phyloP scores from a whole-genome alignment of 2,113 vertebrate species.

The Echinops telfairi region DNA sequence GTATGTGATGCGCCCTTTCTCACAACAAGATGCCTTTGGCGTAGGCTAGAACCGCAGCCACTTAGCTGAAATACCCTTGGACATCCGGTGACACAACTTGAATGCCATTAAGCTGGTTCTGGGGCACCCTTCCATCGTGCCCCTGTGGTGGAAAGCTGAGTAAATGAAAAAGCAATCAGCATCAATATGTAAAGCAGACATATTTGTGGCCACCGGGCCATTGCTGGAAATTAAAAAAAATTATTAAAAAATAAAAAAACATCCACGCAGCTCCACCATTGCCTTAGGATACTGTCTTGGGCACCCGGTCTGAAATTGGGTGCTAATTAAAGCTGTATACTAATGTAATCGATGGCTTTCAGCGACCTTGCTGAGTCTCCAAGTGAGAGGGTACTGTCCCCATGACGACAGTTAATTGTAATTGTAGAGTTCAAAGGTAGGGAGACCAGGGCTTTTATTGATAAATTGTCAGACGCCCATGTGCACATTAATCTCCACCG shows the following conservation, averaged over 20 bases:
- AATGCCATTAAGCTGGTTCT: constrained; percentile 54
- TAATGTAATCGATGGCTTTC: background rate
- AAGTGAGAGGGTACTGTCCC: background rate
- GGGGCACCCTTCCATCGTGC: constrained; percentile 21
- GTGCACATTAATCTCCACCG: constrained; percentile 12
- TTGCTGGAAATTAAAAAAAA: constrained; percentile 53
- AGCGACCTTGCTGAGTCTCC: background rate
- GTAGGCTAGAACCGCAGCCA: constrained; percentile 44
- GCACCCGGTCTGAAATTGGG: rapidly evolving
- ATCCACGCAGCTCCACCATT: rapidly evolving
- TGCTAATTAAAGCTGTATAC: background rate
- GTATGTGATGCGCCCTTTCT: constrained; percentile 7
- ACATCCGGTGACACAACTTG: constrained; percentile 31
- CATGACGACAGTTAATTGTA: constrained; percentile 15
- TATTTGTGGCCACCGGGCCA: background rate
- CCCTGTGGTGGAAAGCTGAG: constrained; percentile 23
- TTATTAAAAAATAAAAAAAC: background rate
- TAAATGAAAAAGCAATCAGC: constrained; percentile 66
- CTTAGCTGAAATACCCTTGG: constrained; percentile 8
- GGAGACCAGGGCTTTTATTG: background rate
- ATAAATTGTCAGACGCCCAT: background rate
- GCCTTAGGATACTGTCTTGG: rapidly evolving
- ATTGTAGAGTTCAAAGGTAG: constrained; percentile 55
- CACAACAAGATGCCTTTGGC: constrained; percentile 62
- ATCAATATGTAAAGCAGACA: constrained; percentile 48